Evolutionary conservation across 2,113 vertebrate species (phyloP).

Genomic region (human (Homo sapiens)): DNA sequence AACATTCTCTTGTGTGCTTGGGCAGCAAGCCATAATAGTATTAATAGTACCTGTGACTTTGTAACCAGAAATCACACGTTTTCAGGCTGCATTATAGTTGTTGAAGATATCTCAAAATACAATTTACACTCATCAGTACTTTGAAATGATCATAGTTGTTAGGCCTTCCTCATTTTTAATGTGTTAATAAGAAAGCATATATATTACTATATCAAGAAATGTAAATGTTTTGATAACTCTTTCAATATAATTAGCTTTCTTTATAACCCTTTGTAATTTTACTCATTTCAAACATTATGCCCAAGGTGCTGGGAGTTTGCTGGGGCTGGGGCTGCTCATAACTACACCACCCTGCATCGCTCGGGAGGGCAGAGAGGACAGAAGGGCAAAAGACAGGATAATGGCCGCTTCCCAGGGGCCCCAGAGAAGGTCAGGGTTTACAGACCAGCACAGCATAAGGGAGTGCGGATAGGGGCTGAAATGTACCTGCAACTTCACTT

Average conservation of each 20-base stretch:
- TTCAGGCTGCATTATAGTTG: not conserved
- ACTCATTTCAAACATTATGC: not conserved
- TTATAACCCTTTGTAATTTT: conserved; percentile 18
- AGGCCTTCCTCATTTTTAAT: conserved; percentile 48
- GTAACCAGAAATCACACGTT: conserved; percentile 47
- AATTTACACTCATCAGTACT: not conserved
- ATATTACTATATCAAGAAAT: conserved; percentile 49
- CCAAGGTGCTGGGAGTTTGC: not conserved
- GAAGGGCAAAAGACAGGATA: too few relatives aligned
- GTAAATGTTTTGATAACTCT: conserved; percentile 56
- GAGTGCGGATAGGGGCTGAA: not conserved
- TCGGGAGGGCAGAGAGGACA: not conserved
- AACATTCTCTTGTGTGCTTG: not conserved
- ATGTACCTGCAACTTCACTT: not conserved
- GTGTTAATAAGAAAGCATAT: conserved; percentile 66
- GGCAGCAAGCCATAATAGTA: not conserved
- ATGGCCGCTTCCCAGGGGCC: not conserved
- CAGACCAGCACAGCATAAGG: not conserved
- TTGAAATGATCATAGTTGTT: conserved; percentile 42
- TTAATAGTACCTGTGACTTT: conserved; percentile 37
- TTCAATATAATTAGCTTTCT: conserved; percentile 49
- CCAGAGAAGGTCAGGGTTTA: not conserved
- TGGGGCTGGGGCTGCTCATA: not conserved
- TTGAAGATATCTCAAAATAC: not conserved
- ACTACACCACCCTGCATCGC: fast-evolving